A percentile compares a stretch with the other conserved stretches of the same genome.
These are phyloP conservation scores for Patella pellucida DNA, from an alignment of 2,888 invertebrate genomes.

Conservation along the genomic window DNA sequence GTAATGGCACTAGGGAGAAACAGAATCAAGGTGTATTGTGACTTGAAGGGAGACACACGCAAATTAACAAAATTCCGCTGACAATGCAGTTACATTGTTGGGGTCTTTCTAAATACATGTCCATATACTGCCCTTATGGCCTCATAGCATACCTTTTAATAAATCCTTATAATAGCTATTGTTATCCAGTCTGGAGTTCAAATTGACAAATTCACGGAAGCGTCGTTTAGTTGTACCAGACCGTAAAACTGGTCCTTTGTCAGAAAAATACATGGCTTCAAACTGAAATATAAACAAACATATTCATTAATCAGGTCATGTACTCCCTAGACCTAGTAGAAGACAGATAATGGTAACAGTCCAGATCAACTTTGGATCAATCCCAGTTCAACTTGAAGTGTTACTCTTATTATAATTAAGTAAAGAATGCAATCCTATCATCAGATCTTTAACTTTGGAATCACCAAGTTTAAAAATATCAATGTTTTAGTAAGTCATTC, in stretches of 20 bases:
- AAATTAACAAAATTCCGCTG: too few relatives aligned
- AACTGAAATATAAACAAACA: conserved; percentile 45
- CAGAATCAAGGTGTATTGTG: too few relatives aligned
- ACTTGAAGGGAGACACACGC: too few relatives aligned
- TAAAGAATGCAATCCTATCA: too few relatives aligned
- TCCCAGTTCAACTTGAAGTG: not conserved
- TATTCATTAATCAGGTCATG: not conserved
- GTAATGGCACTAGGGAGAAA: too few relatives aligned
- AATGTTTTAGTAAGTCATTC: too few relatives aligned
- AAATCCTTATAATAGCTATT: conserved; percentile 57
- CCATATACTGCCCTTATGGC: too few relatives aligned
- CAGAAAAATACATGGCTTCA: conserved; percentile 55
- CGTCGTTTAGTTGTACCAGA: conserved; percentile 70
- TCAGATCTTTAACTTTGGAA: too few relatives aligned
- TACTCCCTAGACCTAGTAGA: not conserved
- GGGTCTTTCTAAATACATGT: too few relatives aligned
- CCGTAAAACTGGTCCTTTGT: conserved; percentile 45
- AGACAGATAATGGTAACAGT: not conserved
- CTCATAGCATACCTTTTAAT: conserved; percentile 52
- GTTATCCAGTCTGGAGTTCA: conserved; percentile 72
- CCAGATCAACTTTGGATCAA: not conserved
- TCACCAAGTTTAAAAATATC: too few relatives aligned
- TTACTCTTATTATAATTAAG: too few relatives aligned
- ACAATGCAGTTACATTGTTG: too few relatives aligned
- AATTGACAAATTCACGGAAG: conserved; percentile 73